These are phyloP conservation scores for Archocentrus centrarchus DNA, from an alignment of 2,113 vertebrate genomes.

Conservation along the genomic window DNA sequence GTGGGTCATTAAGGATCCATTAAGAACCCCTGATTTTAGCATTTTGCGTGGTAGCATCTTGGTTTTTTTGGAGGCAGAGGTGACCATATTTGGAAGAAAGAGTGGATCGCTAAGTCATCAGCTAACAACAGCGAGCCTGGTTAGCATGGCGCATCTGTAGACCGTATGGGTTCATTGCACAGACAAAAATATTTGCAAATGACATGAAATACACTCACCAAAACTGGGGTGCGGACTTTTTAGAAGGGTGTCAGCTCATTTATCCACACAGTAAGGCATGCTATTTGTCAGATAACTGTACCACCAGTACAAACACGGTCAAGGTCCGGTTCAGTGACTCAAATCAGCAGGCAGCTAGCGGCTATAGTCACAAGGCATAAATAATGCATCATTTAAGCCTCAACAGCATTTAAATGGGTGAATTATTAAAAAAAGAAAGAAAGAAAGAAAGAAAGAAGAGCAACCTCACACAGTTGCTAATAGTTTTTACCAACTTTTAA, in stretches of 20 bases:
- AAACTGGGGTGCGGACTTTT: not conserved
- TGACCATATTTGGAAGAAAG: not conserved
- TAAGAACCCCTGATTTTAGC: not conserved
- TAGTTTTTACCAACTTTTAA: not conserved
- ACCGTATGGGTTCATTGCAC: not conserved
- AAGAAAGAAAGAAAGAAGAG: not conserved
- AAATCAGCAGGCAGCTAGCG: not conserved
- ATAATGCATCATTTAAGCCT: not conserved
- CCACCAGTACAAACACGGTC: not conserved
- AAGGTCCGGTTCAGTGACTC: not conserved
- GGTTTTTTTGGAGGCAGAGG: not conserved
- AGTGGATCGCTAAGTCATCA: not conserved
- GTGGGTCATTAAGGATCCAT: not conserved
- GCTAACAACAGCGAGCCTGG: not conserved
- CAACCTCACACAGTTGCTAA: not conserved
- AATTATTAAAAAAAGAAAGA: not conserved
- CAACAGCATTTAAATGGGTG: not conserved
- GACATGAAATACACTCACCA: not conserved
- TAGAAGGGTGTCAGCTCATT: not conserved
- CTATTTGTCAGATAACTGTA: not conserved
- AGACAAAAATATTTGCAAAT: not conserved
- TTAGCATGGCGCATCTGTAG: not conserved
- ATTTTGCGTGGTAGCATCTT: not conserved
- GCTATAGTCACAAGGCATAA: not conserved
- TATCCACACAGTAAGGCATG: not conserved